phyloP scores from a whole-genome alignment of 1,140 invertebrate genomes.

The Drosophila rhopaloa region DNA sequence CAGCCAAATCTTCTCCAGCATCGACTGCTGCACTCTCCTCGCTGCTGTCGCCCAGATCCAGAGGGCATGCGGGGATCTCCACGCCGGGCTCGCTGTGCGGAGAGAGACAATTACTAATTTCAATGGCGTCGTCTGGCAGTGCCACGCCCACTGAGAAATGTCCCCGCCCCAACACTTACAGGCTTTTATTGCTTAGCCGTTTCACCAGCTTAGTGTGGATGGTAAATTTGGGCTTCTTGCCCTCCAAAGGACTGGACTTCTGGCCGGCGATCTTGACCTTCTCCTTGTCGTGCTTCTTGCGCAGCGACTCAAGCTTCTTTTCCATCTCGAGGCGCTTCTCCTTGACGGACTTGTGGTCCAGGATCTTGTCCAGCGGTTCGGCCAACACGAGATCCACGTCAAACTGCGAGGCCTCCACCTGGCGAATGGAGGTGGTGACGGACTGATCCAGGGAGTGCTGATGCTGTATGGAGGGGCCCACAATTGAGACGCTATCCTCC shows the following conservation, averaged over 20 bases:
- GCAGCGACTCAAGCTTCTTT: conserved; percentile 93
- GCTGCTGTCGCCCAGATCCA: conserved; percentile 72
- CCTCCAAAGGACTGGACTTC: conserved; percentile 86
- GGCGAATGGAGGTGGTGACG: conserved; percentile 70
- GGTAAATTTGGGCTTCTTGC: conserved; percentile 89
- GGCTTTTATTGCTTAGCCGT: conserved; percentile 91
- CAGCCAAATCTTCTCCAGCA: conserved; percentile 81
- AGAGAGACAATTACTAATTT: conserved; percentile 81
- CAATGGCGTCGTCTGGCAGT: conserved; percentile 73
- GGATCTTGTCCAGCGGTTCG: conserved; percentile 92
- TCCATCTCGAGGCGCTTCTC: conserved; percentile 94
- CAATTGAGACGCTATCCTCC: conserved; percentile 43
- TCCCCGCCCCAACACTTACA: conserved; percentile 87
- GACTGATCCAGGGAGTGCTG: conserved; percentile 79
- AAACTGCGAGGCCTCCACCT: conserved; percentile 82
- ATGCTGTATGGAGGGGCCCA: conserved; percentile 68
- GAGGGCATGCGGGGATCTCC: conserved; percentile 75
- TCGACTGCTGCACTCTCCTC: conserved; percentile 82
- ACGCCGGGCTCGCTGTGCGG: conserved; percentile 79
- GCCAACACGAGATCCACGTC: conserved; percentile 88
- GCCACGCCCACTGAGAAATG: conserved; percentile 9
- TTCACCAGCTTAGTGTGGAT: conserved; percentile 91
- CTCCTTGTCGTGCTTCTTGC: conserved; percentile 95
- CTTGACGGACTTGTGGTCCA: conserved; percentile 92
- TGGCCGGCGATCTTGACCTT: conserved; percentile 87